A percentile compares a stretch with the other conserved stretches of the same genome.
phyloP scores from a whole-genome alignment of 37 sponge, comb jelly and placozoan genomes.

The Geodia barretti region DNA sequence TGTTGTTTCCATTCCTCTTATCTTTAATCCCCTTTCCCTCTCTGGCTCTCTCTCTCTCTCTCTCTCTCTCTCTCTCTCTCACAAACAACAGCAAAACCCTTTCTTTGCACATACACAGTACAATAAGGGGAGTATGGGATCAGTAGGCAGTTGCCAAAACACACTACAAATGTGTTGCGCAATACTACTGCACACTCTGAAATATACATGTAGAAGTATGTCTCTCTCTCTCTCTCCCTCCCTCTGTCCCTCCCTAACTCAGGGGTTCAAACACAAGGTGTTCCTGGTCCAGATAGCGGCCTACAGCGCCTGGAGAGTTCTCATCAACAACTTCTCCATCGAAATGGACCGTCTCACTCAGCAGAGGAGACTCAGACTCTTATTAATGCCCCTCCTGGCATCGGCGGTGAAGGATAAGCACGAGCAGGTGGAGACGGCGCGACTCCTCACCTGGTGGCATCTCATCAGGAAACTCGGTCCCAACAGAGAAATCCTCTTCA shows the following conservation, averaged over 20 bases:
- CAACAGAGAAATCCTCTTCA: background rate
- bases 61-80: background rate
- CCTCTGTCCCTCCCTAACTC: background rate
- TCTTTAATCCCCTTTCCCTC: background rate
- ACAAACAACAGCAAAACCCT: too few species aligned
- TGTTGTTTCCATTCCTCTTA: background rate
- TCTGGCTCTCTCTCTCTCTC: background rate
- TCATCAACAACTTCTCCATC: slow-evolving; percentile 29
- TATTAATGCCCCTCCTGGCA: slow-evolving; percentile 36
- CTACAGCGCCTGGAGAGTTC: slow-evolving; percentile 34
- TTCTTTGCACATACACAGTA: too few species aligned
- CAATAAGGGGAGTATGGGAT: too few species aligned
- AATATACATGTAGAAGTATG: too few species aligned
- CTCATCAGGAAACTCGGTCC: slow-evolving; percentile 19
- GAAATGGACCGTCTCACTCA: slow-evolving; percentile 12
- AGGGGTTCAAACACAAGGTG: slow-evolving; percentile 39
- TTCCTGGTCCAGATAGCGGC: slow-evolving; percentile 13
- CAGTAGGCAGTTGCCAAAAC: too few species aligned
- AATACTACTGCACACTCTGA: too few species aligned
- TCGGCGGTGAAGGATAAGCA: slow-evolving; percentile 15
- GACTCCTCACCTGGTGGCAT: slow-evolving; percentile 31
- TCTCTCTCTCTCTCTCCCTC: background rate
- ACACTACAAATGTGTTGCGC: too few species aligned
- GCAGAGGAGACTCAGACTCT: slow-evolving; percentile 20
- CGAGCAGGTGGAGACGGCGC: slow-evolving; percentile 26